Evolutionary conservation across 2,113 vertebrate genomes (phyloP).

Genomic region (Tonatia bakeri): DNA sequence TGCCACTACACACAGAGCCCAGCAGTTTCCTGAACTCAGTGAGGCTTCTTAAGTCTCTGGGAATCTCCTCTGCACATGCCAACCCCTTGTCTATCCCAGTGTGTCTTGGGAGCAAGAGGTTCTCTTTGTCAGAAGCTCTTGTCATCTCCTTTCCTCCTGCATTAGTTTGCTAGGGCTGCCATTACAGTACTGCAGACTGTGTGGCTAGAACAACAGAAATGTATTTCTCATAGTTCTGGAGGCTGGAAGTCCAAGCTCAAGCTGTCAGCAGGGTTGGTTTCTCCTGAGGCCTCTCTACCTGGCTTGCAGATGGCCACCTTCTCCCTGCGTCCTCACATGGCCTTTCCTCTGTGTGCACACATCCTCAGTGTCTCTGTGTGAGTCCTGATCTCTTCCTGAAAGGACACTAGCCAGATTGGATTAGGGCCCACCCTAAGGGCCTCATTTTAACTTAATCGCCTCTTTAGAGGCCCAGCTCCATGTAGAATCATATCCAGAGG

Average conservation of each 20-base stretch:
- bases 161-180: not conserved
- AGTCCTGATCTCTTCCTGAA: not conserved
- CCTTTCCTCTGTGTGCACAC: not conserved
- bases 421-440: not conserved
- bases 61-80: not conserved
- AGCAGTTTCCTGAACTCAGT: not conserved
- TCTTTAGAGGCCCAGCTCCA: not conserved
- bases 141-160: not conserved
- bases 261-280: not conserved
- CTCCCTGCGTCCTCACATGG: rapidly evolving
- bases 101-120: no score
- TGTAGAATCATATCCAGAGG: not conserved
- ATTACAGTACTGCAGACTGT: not conserved
- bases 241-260: not conserved
- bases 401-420: not conserved
- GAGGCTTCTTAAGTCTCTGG: not conserved
- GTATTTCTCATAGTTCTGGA: not conserved
- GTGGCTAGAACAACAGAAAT: not conserved
- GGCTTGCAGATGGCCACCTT: not conserved
- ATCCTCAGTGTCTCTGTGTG: not conserved
- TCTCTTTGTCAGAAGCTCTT: not conserved
- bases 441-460: not conserved
- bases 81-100: not conserved
- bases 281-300: not conserved
- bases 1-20: no score